Conservation (phyloP, 2,888 invertebrate species). For the Muschampia plurimacula region DNA sequence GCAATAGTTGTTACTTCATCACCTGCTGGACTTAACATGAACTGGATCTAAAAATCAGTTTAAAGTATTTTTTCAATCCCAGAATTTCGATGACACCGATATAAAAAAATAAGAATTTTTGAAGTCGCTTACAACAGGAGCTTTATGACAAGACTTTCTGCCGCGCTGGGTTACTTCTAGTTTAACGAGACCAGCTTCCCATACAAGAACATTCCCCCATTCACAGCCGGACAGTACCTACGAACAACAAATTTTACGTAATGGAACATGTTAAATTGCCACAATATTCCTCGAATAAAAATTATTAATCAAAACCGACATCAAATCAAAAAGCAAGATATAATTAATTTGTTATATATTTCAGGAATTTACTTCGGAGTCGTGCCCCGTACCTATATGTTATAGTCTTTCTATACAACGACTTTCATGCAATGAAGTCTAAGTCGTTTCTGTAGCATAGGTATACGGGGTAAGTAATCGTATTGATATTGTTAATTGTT, state of each 20-base stretch:
- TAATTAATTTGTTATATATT: no score
- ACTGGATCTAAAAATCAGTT: conserved; percentile 67
- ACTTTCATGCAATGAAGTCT: no score
- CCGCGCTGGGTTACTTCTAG: conserved; percentile 91
- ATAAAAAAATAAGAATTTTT: not conserved
- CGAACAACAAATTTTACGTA: not conserved
- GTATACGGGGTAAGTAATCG: no score
- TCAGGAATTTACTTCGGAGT: no score
- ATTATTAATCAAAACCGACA: no score
- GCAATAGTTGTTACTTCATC: conserved; percentile 83
- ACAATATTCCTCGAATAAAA: no score
- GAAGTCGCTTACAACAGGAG: conserved; percentile 85
- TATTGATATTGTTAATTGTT: no score
- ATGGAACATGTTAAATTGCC: no score
- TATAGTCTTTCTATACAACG: no score
- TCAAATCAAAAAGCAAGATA: no score
- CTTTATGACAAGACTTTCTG: conserved; percentile 90
- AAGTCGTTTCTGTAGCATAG: no score
- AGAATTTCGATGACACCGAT: not conserved
- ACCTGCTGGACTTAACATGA: conserved; percentile 75
- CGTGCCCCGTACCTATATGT: no score
- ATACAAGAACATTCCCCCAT: conserved; percentile 96
- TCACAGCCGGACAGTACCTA: conserved; percentile 93
- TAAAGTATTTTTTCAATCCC: not conserved
- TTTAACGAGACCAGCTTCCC: conserved; percentile 96